These are phyloP conservation scores for Bedellia somnulentella DNA, from an alignment of 2,888 invertebrate species.

Conservation along the genomic window DNA sequence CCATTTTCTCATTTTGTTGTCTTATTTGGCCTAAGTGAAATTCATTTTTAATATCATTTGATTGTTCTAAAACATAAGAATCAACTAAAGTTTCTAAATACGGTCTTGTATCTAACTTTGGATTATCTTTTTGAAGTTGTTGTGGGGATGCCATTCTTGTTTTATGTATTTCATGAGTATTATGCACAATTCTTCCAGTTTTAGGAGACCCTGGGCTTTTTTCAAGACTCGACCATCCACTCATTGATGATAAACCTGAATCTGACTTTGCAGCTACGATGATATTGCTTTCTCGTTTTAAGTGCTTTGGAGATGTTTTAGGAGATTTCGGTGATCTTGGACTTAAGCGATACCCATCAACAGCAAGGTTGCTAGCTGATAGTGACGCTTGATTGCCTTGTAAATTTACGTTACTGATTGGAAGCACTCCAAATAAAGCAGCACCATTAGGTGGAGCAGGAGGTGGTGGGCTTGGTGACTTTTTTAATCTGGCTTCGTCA, in stretches of 20 bases:
- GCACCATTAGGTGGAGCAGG: slow-evolving; percentile 75
- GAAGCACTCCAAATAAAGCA: slow-evolving; percentile 43
- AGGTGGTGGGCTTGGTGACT: slow-evolving; percentile 76
- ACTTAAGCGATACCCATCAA: slow-evolving; percentile 61
- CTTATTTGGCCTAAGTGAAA: slow-evolving; percentile 27
- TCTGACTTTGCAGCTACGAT: slow-evolving; percentile 80
- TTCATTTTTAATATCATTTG: slow-evolving; percentile 29
- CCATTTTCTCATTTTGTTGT: slow-evolving; percentile 22
- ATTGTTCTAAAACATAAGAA: slow-evolving; percentile 36
- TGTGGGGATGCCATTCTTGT: slow-evolving; percentile 40
- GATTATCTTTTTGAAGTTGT: slow-evolving; percentile 32
- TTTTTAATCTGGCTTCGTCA: slow-evolving; percentile 44
- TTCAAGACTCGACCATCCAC: slow-evolving; percentile 83
- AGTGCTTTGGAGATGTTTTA: slow-evolving; percentile 70
- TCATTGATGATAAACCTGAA: slow-evolving; percentile 85
- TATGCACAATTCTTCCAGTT: slow-evolving; percentile 42
- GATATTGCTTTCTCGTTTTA: slow-evolving; percentile 60
- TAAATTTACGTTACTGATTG: slow-evolving; percentile 31
- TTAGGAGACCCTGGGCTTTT: slow-evolving; percentile 84
- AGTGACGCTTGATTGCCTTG: slow-evolving; percentile 28
- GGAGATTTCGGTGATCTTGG: slow-evolving; percentile 75
- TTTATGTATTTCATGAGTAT: slow-evolving; percentile 41
- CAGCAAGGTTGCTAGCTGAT: slow-evolving; percentile 22
- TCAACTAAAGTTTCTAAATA: slow-evolving; percentile 62
- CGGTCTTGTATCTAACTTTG: slow-evolving; percentile 43